A percentile compares a stretch with the other conserved stretches of the same genome.
Evolutionary conservation across 2,113 vertebrate species (phyloP).

Genomic region (Proteles cristata): DNA sequence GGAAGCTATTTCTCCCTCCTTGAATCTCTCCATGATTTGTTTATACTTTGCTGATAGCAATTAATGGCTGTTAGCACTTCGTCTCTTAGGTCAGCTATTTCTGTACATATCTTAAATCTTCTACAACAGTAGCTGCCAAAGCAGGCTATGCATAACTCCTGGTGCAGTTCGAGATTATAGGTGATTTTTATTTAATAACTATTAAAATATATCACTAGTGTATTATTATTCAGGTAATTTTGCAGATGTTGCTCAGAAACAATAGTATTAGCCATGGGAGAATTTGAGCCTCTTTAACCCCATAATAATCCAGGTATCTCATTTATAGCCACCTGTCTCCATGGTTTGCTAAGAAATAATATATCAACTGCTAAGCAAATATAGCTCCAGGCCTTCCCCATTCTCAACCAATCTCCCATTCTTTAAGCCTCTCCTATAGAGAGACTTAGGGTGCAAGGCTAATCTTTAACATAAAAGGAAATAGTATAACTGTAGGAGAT

Average conservation of each 20-base stretch:
- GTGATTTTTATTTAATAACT: constrained; percentile 43
- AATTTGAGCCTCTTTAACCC: not conserved
- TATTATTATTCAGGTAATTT: constrained; percentile 9
- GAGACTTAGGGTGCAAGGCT: not conserved
- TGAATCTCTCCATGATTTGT: constrained; percentile 13
- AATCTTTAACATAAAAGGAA: not conserved
- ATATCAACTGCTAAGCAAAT: not conserved
- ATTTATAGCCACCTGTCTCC: not conserved
- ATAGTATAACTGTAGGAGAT: not conserved
- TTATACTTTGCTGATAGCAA: constrained; percentile 43
- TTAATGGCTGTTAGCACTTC: constrained; percentile 58
- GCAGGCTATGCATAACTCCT: not conserved
- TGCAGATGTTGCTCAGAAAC: not conserved
- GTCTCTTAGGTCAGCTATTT: constrained; percentile 53
- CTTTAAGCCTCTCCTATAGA: not conserved
- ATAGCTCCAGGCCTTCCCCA: not conserved
- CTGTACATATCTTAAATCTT: constrained; percentile 12
- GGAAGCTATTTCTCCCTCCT: constrained; percentile 32
- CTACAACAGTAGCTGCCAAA: constrained; percentile 25
- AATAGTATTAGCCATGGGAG: not conserved
- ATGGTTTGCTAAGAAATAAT: not conserved
- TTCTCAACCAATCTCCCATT: not conserved
- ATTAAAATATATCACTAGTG: not conserved
- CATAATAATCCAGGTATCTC: not conserved
- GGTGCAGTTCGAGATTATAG: not conserved